phyloP scores from a whole-genome alignment of 2,888 invertebrate species.

The Dynastes maya region DNA sequence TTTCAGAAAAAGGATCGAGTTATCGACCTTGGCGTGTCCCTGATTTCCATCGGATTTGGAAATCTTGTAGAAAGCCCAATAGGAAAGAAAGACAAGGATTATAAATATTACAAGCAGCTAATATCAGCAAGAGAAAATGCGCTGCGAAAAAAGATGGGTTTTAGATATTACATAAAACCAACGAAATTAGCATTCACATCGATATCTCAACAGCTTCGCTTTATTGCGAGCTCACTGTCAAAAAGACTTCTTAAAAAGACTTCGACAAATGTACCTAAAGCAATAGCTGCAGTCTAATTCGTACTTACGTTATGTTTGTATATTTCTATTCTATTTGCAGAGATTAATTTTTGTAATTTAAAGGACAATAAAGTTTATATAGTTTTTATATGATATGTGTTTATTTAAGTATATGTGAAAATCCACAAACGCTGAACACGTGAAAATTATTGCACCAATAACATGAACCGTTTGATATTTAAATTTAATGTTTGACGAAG shows the following conservation, averaged over 20 bases:
- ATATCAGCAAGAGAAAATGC: constrained; percentile 70
- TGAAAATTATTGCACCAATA: no score
- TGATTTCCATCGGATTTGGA: constrained; percentile 79
- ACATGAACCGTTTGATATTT: no score
- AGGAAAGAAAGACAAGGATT: constrained; percentile 63
- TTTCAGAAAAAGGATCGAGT: constrained; percentile 65
- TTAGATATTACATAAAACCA: constrained; percentile 71
- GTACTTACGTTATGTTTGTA: constrained; percentile 10
- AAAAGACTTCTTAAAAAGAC: constrained; percentile 30
- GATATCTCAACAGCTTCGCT: constrained; percentile 53
- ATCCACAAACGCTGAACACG: no score
- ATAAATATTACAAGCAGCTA: constrained; percentile 68
- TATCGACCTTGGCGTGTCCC: constrained; percentile 72
- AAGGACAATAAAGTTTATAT: constrained; percentile 32
- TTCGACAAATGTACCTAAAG: constrained; percentile 34
- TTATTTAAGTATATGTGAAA: background rate
- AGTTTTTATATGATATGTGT: constrained; percentile 12
- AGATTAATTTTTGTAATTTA: constrained; percentile 11
- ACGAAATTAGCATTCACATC: constrained; percentile 61
- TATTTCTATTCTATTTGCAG: constrained; percentile 6
- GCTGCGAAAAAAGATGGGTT: constrained; percentile 70
- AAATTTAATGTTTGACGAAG: no score
- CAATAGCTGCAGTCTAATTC: constrained; percentile 20
- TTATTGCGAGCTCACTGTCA: background rate
- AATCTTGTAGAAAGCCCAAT: constrained; percentile 82